phyloP scores from a whole-genome alignment of 1,140 invertebrate genomes.

The Drosophila pseudoananassae region DNA sequence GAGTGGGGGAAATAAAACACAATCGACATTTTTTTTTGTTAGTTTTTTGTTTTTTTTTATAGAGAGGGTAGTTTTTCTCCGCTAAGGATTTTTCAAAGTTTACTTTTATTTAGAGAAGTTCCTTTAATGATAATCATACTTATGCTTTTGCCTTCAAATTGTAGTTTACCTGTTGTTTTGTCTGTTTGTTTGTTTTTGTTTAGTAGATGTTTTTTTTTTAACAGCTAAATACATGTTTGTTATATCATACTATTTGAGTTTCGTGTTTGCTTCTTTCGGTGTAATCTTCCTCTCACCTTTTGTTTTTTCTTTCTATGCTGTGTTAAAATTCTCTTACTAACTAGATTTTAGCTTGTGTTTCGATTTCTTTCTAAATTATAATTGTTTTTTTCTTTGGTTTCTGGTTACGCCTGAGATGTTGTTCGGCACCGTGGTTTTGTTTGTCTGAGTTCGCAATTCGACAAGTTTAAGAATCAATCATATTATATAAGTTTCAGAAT shows the following conservation, averaged over 20 bases:
- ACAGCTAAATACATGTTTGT: conserved; percentile 77
- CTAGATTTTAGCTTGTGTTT: conserved; percentile 52
- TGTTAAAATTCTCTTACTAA: conserved; percentile 78
- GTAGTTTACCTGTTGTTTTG: conserved; percentile 46
- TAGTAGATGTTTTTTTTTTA: conserved; percentile 58
- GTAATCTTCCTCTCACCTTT: conserved; percentile 40
- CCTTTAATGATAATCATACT: conserved; percentile 83
- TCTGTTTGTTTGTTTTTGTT: conserved; percentile 42
- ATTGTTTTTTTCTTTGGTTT: conserved; percentile 73
- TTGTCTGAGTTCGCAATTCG: conserved; percentile 75
- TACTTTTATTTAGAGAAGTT: conserved; percentile 82
- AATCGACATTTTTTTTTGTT: conserved; percentile 67
- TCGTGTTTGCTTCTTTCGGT: conserved; percentile 46
- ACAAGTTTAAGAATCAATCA: conserved; percentile 83
- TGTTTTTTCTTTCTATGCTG: conserved; percentile 53
- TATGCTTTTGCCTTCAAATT: conserved; percentile 50
- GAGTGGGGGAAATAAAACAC: conserved; percentile 72
- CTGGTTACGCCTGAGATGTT: conserved; percentile 63
- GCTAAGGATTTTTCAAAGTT: conserved; percentile 82
- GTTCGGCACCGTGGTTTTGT: conserved; percentile 62
- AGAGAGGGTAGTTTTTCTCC: conserved; percentile 80
- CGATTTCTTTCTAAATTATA: conserved; percentile 64
- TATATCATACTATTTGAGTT: conserved; percentile 70
- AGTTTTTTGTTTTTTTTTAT: conserved; percentile 66
- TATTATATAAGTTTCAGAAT: conserved; percentile 57